phyloP scores from a whole-genome alignment of 2,797 vertebrate species.

The Argentina silus region DNA sequence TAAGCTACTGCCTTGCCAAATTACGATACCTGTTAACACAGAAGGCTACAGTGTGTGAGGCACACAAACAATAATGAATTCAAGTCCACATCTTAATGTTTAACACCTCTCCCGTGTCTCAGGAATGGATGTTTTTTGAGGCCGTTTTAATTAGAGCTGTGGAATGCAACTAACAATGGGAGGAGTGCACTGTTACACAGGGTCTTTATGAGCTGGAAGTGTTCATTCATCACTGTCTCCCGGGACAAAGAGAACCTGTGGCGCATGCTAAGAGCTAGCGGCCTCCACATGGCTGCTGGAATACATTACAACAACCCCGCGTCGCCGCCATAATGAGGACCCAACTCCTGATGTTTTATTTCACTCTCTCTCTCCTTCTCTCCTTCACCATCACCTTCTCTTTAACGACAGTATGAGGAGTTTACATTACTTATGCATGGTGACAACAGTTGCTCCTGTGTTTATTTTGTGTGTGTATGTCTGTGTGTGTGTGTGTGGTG shows the following conservation, averaged over 20 bases:
- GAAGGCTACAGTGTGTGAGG: neutral
- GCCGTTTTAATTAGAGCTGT: conserved; percentile 57
- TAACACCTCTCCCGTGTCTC: conserved; percentile 7
- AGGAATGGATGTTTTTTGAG: conserved; percentile 36
- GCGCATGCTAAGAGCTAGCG: conserved; percentile 59
- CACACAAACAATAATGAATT: conserved; percentile 1
- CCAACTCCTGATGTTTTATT: neutral
- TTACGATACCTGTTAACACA: neutral
- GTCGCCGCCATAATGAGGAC: neutral
- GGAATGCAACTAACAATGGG: conserved; percentile 48
- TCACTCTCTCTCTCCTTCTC: neutral
- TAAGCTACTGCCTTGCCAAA: neutral
- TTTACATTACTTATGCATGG: neutral
- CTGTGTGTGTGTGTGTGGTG: neutral
- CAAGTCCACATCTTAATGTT: conserved; percentile 13
- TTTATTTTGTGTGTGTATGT: neutral
- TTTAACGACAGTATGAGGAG: neutral
- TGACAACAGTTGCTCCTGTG: neutral
- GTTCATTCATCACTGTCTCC: conserved; percentile 70
- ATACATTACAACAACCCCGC: conserved; percentile 39
- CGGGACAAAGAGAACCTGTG: conserved; percentile 68
- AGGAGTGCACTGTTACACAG: conserved; percentile 29
- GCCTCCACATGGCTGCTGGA: conserved; percentile 42
- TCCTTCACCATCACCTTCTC: neutral
- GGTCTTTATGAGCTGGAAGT: conserved; percentile 61